Percentiles rank a stretch among this genome's conserved stretches.
These are phyloP conservation scores for Sparidentex hasta DNA, from an alignment of 2,797 vertebrate species.

Conservation along the genomic window DNA sequence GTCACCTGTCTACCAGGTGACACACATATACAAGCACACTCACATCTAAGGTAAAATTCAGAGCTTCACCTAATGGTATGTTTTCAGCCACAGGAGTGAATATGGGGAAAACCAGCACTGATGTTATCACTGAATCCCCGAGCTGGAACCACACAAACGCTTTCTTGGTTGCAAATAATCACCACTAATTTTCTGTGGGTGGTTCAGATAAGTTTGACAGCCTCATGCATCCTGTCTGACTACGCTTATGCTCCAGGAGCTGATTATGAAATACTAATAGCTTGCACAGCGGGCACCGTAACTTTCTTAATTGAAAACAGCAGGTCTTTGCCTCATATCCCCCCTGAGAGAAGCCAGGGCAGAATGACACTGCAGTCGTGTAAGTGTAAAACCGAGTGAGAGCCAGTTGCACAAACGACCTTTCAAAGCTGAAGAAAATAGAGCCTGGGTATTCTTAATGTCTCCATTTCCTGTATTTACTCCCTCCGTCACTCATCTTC, in stretches of 20 bases:
- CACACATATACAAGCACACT: neutral
- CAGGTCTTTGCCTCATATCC: constrained; percentile 43
- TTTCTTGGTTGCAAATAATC: constrained; percentile 29
- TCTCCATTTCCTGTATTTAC: constrained; percentile 15
- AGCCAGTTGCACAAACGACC: neutral
- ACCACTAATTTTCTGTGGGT: constrained; percentile 11
- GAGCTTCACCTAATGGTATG: neutral
- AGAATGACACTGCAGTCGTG: constrained; percentile 43
- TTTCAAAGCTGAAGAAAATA: constrained; percentile 18
- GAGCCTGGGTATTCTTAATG: neutral
- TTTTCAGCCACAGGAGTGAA: neutral
- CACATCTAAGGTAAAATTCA: neutral
- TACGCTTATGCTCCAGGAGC: constrained; percentile 50
- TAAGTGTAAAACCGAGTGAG: constrained; percentile 36
- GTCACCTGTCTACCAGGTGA: constrained; percentile 7
- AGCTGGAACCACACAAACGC: neutral
- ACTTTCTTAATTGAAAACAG: constrained; percentile 73
- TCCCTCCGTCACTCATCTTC: neutral
- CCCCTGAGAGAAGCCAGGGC: constrained; percentile 34
- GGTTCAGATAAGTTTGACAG: constrained; percentile 32
- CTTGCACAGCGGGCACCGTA: constrained; percentile 40
- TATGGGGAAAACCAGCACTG: neutral
- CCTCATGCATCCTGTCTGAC: constrained; percentile 26
- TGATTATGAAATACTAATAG: constrained; percentile 64
- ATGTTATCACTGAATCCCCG: constrained; percentile 10